Conservation (phyloP, 2,888 invertebrate species). For the Platycheirus albimanus region DNA sequence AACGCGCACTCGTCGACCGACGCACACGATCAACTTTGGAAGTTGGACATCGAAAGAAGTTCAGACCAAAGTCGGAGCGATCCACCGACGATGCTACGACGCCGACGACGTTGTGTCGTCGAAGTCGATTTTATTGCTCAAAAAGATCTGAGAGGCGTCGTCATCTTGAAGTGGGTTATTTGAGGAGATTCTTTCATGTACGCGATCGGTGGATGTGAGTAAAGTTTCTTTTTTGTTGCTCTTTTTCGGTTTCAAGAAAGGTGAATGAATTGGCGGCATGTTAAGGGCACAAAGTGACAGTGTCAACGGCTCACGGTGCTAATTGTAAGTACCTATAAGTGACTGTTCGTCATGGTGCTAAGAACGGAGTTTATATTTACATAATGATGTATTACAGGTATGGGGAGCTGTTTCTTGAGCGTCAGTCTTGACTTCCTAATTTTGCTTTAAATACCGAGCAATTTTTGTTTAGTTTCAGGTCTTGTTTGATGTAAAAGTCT, state of each 20-base stretch:
- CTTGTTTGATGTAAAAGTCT: no score
- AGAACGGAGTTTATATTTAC: no score
- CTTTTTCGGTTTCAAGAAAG: conserved; percentile 24
- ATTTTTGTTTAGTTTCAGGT: no score
- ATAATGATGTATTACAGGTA: no score
- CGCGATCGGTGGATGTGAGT: conserved; percentile 14
- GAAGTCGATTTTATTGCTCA: conserved; percentile 38
- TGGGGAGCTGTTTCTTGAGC: no score
- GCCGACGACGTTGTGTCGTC: background rate
- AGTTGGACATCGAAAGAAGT: conserved; percentile 20
- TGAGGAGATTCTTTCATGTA: conserved; percentile 26
- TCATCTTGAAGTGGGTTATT: conserved; percentile 4
- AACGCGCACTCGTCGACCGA: conserved; percentile 60
- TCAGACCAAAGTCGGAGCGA: background rate
- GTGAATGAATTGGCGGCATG: conserved; percentile 57
- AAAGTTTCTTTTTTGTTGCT: conserved; percentile 28
- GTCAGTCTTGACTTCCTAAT: no score
- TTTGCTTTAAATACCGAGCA: no score
- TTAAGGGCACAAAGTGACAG: conserved; percentile 40
- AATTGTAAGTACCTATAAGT: conserved; percentile 25
- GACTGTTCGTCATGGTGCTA: no score
- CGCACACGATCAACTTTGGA: conserved; percentile 33
- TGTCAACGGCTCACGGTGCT: conserved; percentile 40
- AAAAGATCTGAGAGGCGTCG: conserved; percentile 28
- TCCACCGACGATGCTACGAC: no score